A percentile compares a stretch with the other conserved stretches of the same genome.
These are phyloP conservation scores for Podilymbus podiceps DNA, from an alignment of 2,113 vertebrate genomes.

Conservation along the genomic window DNA sequence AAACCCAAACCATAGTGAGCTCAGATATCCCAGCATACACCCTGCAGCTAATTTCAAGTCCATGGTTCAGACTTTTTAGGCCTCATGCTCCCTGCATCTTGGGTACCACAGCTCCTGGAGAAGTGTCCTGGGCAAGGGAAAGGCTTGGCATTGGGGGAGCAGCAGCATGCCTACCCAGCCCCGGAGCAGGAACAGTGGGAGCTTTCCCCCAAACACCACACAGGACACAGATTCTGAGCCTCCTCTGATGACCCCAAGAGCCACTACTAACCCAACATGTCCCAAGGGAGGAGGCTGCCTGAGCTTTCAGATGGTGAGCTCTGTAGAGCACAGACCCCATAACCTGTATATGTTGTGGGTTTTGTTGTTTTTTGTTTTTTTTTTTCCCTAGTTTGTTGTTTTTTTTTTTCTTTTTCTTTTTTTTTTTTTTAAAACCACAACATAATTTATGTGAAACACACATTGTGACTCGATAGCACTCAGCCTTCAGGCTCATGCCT, in stretches of 20 bases:
- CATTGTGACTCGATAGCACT: background rate
- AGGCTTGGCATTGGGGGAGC: background rate
- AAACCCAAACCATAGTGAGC: background rate
- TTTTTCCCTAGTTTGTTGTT: background rate
- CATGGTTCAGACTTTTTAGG: background rate
- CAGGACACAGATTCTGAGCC: background rate
- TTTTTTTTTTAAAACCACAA: background rate
- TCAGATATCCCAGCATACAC: background rate
- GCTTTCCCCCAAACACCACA: background rate
- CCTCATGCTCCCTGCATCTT: background rate
- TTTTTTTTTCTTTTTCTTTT: background rate
- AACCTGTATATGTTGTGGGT: background rate
- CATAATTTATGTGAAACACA: slow-evolving; percentile 5
- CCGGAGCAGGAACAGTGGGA: background rate
- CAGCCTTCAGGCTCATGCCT: slow-evolving; percentile 3
- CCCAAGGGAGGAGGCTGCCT: background rate
- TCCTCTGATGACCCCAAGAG: background rate
- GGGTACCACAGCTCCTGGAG: background rate
- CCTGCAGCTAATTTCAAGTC: background rate
- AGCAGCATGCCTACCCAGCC: background rate
- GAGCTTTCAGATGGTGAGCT: background rate
- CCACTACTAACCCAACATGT: background rate
- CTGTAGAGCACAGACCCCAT: background rate
- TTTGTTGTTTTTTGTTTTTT: background rate
- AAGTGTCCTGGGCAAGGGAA: background rate